A percentile compares a stretch with the other conserved stretches of the same genome.
These are phyloP conservation scores for Panorpa germanica DNA, from an alignment of 2,888 invertebrate species.

Conservation along the genomic window DNA sequence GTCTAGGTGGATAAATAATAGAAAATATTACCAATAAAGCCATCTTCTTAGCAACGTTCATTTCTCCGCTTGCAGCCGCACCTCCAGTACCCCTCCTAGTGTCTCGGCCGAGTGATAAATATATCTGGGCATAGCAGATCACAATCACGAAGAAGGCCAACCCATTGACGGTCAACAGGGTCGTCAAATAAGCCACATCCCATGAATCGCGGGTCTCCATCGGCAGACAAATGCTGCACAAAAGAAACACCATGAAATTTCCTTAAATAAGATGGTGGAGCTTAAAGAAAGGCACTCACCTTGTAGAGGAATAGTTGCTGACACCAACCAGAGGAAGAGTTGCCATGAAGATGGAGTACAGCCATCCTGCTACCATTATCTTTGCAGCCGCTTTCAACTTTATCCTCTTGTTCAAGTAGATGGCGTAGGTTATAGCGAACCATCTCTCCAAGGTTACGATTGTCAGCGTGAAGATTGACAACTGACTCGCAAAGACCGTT, in stretches of 20 bases:
- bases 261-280: neutral
- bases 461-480: conserved; percentile 74
- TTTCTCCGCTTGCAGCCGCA: conserved; percentile 31
- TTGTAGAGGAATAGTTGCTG: conserved; percentile 74
- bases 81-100: conserved; percentile 32
- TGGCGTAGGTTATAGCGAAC: conserved; percentile 68
- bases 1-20: too few species aligned
- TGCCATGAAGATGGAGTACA: conserved; percentile 59
- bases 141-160: conserved; percentile 69
- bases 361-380: conserved; percentile 64
- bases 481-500: conserved; percentile 70
- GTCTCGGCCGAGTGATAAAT: conserved; percentile 55
- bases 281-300: conserved; percentile 22
- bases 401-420: conserved; percentile 64
- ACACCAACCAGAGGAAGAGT: conserved; percentile 63
- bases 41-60: conserved; percentile 77
- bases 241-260: conserved; percentile 7
- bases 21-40: conserved; percentile 44
- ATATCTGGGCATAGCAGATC: conserved; percentile 72
- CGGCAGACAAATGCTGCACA: conserved; percentile 64
- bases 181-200: conserved; percentile 55
- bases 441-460: conserved; percentile 73
- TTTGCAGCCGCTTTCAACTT: conserved; percentile 49
- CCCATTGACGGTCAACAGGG: conserved; percentile 56
- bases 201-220: conserved; percentile 53